phyloP scores from a whole-genome alignment of 2,797 vertebrate genomes.

The Hyperoplus immaculatus region DNA sequence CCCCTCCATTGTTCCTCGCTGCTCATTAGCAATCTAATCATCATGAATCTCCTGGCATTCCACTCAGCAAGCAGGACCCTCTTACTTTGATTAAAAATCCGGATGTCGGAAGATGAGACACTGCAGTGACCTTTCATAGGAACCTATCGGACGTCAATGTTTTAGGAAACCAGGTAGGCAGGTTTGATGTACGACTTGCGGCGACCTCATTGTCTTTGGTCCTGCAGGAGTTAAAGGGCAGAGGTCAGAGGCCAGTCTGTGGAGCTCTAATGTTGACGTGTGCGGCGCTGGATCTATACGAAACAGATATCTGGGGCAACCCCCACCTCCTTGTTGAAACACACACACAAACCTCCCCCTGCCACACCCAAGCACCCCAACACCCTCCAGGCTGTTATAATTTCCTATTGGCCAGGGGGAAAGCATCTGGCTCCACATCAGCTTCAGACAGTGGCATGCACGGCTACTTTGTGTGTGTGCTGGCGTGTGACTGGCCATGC shows the following conservation, averaged over 20 bases:
- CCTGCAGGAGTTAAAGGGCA: constrained; percentile 49
- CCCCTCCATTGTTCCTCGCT: constrained; percentile 38
- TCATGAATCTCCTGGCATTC: constrained; percentile 3
- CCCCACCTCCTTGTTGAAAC: constrained; percentile 53
- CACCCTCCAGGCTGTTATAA: constrained; percentile 72
- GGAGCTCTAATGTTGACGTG: constrained; percentile 64
- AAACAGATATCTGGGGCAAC: constrained; percentile 57
- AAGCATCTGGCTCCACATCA: constrained; percentile 65
- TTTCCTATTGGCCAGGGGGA: constrained; percentile 57
- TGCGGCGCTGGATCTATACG: constrained; percentile 40
- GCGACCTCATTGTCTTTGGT: constrained; percentile 53
- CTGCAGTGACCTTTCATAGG: background rate
- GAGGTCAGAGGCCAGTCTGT: constrained; percentile 58
- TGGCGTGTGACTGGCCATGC: constrained; percentile 39
- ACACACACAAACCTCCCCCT: constrained; percentile 17
- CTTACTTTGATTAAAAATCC: background rate
- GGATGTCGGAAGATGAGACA: constrained; percentile 3
- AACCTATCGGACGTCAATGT: background rate
- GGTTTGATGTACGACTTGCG: constrained; percentile 51
- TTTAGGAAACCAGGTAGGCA: constrained; percentile 28
- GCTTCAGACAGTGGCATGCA: constrained; percentile 55
- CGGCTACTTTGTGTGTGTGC: constrained; percentile 34
- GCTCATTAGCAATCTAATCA: constrained; percentile 57
- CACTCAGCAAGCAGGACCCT: constrained; percentile 3
- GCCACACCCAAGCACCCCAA: constrained; percentile 66